Evolutionary conservation across 2,797 vertebrate genomes (phyloP).

Genomic region (Megaceryle alcyon): DNA sequence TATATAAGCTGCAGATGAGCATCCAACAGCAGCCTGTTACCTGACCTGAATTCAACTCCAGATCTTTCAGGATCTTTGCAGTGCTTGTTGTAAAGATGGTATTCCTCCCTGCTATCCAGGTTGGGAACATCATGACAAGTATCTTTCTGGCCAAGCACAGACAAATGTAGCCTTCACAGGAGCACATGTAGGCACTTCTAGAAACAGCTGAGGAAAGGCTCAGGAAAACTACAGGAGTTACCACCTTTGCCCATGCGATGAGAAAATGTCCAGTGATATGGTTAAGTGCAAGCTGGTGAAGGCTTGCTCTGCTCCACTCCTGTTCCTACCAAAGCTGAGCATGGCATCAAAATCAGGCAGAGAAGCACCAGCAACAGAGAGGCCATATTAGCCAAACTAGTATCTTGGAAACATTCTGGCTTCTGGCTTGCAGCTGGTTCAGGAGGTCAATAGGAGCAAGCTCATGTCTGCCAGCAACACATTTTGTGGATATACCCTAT

Average conservation of each 20-base stretch:
- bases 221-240: not conserved
- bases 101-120: not conserved
- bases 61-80: not conserved
- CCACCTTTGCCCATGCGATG: not conserved
- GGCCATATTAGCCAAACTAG: not conserved
- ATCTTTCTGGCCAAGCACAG: not conserved
- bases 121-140: not conserved
- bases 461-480: not conserved
- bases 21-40: constrained; percentile 27
- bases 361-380: not conserved
- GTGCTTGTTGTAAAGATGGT: not conserved
- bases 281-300: not conserved
- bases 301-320: not conserved
- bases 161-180: not conserved
- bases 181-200: not conserved
- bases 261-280: not conserved
- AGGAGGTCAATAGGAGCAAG: not conserved
- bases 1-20: constrained; percentile 33
- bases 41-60: constrained; percentile 58
- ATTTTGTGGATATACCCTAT: not conserved
- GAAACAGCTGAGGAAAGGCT: not conserved
- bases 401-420: not conserved
- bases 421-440: not conserved
- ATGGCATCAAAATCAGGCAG: not conserved
- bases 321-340: not conserved